phyloP scores from a whole-genome alignment of 2,113 vertebrate species.

The Meleagris gallopavo region DNA sequence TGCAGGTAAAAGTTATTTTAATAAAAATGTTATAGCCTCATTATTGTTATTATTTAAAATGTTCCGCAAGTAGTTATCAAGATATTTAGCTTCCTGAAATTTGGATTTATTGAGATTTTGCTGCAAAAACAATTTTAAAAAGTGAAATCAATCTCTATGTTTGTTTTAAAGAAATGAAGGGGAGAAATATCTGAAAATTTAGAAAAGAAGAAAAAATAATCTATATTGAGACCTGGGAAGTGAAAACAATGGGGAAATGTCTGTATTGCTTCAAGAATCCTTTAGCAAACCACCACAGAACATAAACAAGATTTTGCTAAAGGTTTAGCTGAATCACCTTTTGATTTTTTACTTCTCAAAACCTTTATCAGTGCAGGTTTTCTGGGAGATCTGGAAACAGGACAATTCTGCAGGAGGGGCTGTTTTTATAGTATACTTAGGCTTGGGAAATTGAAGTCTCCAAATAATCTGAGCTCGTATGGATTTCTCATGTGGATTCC shows the following conservation, averaged over 20 bases:
- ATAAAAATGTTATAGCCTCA: neutral
- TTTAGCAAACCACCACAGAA: constrained; percentile 2
- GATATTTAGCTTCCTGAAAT: constrained; percentile 7
- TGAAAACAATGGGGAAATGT: neutral
- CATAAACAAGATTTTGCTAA: neutral
- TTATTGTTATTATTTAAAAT: neutral
- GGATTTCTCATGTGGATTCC: constrained; percentile 39
- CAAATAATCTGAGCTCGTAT: constrained; percentile 1
- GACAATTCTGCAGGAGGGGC: constrained; percentile 28
- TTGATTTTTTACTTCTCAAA: neutral
- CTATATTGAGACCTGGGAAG: neutral
- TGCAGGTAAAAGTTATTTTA: neutral
- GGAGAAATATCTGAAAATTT: neutral
- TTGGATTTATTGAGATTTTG: neutral
- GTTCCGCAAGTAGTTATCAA: neutral
- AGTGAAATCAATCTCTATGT: neutral
- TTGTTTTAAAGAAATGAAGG: neutral
- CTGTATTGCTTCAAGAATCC: neutral
- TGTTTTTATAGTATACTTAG: constrained; percentile 21
- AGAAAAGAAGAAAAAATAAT: neutral
- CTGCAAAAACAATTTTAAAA: neutral
- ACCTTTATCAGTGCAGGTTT: constrained; percentile 3
- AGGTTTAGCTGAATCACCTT: constrained; percentile 2
- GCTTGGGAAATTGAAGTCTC: constrained; percentile 1
- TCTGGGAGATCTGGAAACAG: constrained; percentile 30